phyloP scores from a whole-genome alignment of 2,888 invertebrate genomes.

The Strigamia crassipes region DNA sequence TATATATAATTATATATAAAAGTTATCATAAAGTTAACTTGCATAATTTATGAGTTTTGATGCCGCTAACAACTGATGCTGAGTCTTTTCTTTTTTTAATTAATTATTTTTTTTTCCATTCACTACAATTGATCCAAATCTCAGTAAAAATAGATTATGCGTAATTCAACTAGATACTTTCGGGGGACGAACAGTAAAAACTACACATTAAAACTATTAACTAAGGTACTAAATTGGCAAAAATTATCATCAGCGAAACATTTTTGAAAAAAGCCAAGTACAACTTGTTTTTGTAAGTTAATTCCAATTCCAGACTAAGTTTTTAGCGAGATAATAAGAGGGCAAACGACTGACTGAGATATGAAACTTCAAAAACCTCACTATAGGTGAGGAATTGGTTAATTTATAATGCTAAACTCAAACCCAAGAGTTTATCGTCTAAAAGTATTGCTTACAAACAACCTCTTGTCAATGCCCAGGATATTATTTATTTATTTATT shows the following conservation, averaged over 20 bases:
- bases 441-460: background rate
- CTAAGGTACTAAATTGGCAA: background rate
- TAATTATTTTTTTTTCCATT: background rate
- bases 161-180: background rate
- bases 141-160: background rate
- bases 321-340: background rate
- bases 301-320: background rate
- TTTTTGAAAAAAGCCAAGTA: too few species aligned
- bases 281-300: background rate
- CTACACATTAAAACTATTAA: background rate
- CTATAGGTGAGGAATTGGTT: background rate
- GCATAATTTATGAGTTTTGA: slow-evolving; percentile 45
- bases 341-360: background rate
- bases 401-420: too few species aligned
- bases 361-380: background rate
- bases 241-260: too few species aligned
- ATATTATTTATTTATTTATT: background rate
- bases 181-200: background rate
- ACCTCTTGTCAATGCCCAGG: background rate
- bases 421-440: background rate
- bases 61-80: background rate
- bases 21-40: slow-evolving; percentile 47
- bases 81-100: background rate
- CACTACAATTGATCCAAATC: background rate
- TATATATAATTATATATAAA: slow-evolving; percentile 41